These are phyloP conservation scores for Schizothorax lantsangensis DNA, from an alignment of 2,797 vertebrate species.

Conservation along the genomic window DNA sequence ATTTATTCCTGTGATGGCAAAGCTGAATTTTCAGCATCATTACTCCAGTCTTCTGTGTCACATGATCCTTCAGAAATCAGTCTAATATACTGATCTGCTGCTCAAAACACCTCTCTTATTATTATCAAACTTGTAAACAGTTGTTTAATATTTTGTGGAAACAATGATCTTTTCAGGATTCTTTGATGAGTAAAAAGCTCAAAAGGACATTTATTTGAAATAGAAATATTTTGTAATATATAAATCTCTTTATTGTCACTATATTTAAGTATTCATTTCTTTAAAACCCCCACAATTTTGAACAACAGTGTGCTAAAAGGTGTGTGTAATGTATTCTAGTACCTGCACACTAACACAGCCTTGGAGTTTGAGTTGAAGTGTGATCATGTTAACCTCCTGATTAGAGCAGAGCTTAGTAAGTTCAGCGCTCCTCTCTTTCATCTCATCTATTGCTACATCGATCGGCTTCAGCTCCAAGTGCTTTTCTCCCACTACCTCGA, in stretches of 20 bases:
- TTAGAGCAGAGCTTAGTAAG: slow-evolving; percentile 89
- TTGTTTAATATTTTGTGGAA: neutral
- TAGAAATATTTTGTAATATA: neutral
- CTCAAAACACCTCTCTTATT: too few species aligned
- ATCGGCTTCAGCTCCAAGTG: slow-evolving; percentile 93
- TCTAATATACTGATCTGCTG: neutral
- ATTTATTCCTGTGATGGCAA: neutral
- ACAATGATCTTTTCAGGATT: neutral
- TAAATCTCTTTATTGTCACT: neutral
- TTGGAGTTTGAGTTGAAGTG: slow-evolving; percentile 95
- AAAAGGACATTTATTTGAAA: neutral
- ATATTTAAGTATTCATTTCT: neutral
- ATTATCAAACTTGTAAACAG: neutral
- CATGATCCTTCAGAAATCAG: neutral
- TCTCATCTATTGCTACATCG: slow-evolving; percentile 95
- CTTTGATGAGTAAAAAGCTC: neutral
- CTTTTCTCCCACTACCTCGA: slow-evolving; percentile 88
- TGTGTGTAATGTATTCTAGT: slow-evolving; percentile 45
- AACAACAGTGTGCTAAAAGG: neutral
- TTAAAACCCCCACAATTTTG: neutral
- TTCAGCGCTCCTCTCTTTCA: slow-evolving; percentile 89
- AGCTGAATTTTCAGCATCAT: neutral
- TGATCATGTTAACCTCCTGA: slow-evolving; percentile 90
- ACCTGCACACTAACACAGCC: slow-evolving; percentile 98
- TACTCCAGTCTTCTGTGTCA: neutral